Base-by-base conservation (phyloP, 2,888 invertebrate genomes). In the Oxystoma pomonae region DNA sequence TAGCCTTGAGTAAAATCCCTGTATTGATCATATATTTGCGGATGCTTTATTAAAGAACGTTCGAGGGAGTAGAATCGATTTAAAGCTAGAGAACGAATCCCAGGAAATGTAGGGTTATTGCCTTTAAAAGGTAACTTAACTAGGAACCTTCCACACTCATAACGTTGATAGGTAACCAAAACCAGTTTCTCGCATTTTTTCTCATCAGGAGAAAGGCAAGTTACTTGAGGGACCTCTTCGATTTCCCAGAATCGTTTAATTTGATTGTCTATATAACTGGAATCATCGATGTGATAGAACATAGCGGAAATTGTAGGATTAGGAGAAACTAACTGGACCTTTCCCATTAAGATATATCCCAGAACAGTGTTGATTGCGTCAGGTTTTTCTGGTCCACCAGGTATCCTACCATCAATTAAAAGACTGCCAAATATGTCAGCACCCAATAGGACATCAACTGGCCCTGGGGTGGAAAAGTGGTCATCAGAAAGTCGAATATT, bases 71-170 rank as follows among this genome's bases (percentile, higher is more conserved):
- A 50, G n/a, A 50, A 50, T 50, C 50, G 50, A n/a, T 50, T 50
- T 50, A 50, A 50, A 50, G 50, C 50, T 50, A 50, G n/a, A 12
- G 50, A 50, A 50, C 50, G 50, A 50, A 50, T 50, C n/a, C 50
- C 50, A 50, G 50, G 50, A 50, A 50, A 50, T 50, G 50, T n/a
- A 50, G 50, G 50, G n/a, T 50, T 50, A n/a, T n/a, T 50, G n/a
- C n/a, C n/a, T 12, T 12, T 50, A 50, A 50, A 50, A n/a, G 50
- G 50, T 12, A 50, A n/a, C n/a, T 50, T 50, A n/a, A 50, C n/a
- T 12, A 50, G 12, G 50, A 50, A 50, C n/a, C 50, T 9, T 50
- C 50, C 50, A 50, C 12, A 50, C 9, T 50, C 50, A 50, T 50
- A 9, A n/a, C 50, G n/a, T 9, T 9, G n/a, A n/a, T 12, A 12